Evolutionary conservation across 2,888 invertebrate species (phyloP), one percentile per base, ranked within the genome.

Genomic region (Aradus depressus): DNA sequence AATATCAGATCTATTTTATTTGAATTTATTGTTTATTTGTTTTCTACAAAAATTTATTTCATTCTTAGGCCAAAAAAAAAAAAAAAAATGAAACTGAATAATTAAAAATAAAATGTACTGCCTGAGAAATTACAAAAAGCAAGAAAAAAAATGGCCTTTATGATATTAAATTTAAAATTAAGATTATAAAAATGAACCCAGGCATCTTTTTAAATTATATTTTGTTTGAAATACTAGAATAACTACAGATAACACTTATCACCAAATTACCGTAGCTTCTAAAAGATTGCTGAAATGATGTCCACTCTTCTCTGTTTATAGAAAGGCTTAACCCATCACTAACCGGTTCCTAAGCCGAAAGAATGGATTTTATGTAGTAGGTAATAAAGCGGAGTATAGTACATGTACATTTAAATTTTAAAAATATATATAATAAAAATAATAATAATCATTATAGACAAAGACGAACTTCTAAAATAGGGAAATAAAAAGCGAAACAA

Each of bases 301-400:
- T 52, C 47, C 48, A 45, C 50, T 55, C 55, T 55, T 52, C 54
- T 54, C 51, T 38, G 34, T 26, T 47, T 47, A 47, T 28, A 26
- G 51, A 51, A 54, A 51, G 54, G 54, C 54, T 44, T 51, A 50
- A 55, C 49, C 50, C 56, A 53, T 51, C 53, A 49, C 44, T 41
- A 34, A 41, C 31, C 43, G 43, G 31, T 34, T 45, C 56, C 56
- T 56, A 56, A 51, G 56, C 56, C 56, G 56, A 56, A 56, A 56
- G 55, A 55, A 53, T 37, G 49, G 48, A 45, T 38, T 55, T 52
- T 55, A 52, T 55, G 51, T 44, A 45, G 51, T 42, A 48, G 47
- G 47, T 42, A 34, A 16, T 44, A 43, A 38, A 47, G 23, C 47
- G 47, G 47, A 37, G 23, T 21, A 38, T 28, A 42, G 35, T 39